phyloP scores from a whole-genome alignment of 2,888 invertebrate species.

The Neoaliturus tenellus region DNA sequence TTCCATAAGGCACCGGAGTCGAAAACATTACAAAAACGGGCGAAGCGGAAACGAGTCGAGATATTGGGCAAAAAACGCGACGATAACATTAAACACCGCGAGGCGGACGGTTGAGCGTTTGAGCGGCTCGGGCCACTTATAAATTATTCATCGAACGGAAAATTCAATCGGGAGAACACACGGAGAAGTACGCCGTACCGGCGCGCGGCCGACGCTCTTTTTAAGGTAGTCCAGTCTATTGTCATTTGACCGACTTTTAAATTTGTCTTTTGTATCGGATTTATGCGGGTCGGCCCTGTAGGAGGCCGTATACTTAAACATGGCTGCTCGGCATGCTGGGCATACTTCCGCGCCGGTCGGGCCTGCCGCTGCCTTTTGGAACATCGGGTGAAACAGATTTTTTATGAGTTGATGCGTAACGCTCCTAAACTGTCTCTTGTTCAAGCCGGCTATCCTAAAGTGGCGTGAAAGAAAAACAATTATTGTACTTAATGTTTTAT shows the following conservation, averaged over 20 bases:
- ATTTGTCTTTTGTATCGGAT: slow-evolving; percentile 47
- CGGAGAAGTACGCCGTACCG: slow-evolving; percentile 2
- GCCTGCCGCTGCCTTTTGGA: background rate
- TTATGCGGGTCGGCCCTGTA: slow-evolving; percentile 35
- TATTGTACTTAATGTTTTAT: too few relatives aligned
- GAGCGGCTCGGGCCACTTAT: background rate
- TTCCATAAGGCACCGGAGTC: slow-evolving; percentile 10
- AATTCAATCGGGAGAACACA: slow-evolving; percentile 37
- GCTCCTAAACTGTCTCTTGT: too few relatives aligned
- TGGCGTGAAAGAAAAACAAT: too few relatives aligned
- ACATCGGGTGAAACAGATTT: too few relatives aligned
- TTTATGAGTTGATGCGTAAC: too few relatives aligned
- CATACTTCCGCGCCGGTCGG: background rate
- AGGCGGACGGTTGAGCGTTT: background rate
- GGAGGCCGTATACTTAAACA: too few relatives aligned
- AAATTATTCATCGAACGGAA: slow-evolving; percentile 48
- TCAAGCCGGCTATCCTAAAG: too few relatives aligned
- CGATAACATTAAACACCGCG: slow-evolving; percentile 18
- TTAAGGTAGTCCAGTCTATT: slow-evolving; percentile 39
- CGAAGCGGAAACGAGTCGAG: slow-evolving; percentile 19
- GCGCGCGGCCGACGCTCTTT: background rate
- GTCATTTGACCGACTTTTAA: slow-evolving; percentile 48
- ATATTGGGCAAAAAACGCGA: slow-evolving; percentile 1
- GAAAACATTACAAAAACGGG: background rate
- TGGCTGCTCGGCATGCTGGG: background rate